A percentile compares a stretch with the other conserved stretches of the same genome.
Conservation (phyloP, 2,797 vertebrate genomes). For the Cebuella pygmaea region DNA sequence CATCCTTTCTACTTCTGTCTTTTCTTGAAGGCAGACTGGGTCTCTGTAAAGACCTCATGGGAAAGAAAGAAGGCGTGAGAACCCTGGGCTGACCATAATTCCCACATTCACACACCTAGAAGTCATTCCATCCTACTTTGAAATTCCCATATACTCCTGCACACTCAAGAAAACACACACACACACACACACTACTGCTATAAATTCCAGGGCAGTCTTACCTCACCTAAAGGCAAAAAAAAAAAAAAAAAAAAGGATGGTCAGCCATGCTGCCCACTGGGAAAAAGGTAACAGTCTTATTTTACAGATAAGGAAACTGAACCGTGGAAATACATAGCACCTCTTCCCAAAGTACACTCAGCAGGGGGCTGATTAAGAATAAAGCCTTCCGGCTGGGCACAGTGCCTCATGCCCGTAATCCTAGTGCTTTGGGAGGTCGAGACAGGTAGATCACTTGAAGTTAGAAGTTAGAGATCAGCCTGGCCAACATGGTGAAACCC, state of each 20-base stretch:
- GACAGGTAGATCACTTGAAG: no score
- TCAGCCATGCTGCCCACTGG: not conserved
- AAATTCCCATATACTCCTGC: not conserved
- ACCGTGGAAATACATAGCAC: not conserved
- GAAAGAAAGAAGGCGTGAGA: not conserved
- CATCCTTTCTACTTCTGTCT: conserved; percentile 11
- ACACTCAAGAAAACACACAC: not conserved
- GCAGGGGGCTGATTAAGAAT: not conserved
- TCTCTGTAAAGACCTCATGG: not conserved
- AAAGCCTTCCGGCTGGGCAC: no score
- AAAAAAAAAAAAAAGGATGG: not conserved
- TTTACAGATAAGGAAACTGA: not conserved
- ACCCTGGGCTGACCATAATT: not conserved
- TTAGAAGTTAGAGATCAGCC: no score
- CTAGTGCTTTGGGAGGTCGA: no score
- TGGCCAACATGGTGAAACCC: no score
- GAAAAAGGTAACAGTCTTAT: not conserved
- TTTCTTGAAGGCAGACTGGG: not conserved
- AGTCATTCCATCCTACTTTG: not conserved
- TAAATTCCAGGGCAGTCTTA: not conserved
- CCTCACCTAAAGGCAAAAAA: not conserved
- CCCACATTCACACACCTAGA: not conserved
- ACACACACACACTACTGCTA: not conserved
- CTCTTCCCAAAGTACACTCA: not conserved
- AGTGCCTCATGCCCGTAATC: no score